Percentiles rank a stretch among this genome's conserved stretches.
Conservation (phyloP, 2,113 vertebrate genomes). For the Orthonyx spaldingii region DNA sequence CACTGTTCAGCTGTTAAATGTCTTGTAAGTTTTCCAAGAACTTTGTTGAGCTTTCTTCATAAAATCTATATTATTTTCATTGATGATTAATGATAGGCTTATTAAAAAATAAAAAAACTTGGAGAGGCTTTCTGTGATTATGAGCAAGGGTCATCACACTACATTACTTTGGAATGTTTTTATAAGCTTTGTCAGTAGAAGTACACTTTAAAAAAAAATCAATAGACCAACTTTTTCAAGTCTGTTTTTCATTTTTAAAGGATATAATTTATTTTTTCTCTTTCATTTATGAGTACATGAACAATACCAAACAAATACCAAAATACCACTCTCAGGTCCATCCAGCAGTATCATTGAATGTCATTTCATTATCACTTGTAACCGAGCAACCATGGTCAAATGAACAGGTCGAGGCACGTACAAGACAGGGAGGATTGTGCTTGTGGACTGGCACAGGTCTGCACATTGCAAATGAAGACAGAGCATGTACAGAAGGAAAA, state of each 20-base stretch:
- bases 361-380: background rate
- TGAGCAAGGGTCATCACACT: slow-evolving; percentile 55
- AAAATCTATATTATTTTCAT: slow-evolving; percentile 66
- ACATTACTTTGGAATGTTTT: slow-evolving; percentile 59
- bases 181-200: slow-evolving; percentile 59
- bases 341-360: background rate
- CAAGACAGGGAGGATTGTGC: background rate
- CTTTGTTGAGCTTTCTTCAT: slow-evolving; percentile 57
- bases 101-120: slow-evolving; percentile 63
- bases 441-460: background rate
- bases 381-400: background rate
- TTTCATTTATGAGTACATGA: background rate
- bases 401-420: background rate
- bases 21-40: slow-evolving; percentile 67
- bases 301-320: background rate
- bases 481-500: background rate
- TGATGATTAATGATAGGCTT: slow-evolving; percentile 54
- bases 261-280: background rate
- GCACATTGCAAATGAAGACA: background rate
- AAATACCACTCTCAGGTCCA: background rate
- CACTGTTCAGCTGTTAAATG: slow-evolving; percentile 60
- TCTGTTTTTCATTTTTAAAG: slow-evolving; percentile 57
- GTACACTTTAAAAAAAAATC: slow-evolving; percentile 1
- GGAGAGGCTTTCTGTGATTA: slow-evolving; percentile 36
- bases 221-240: slow-evolving; percentile 22